Conservation (phyloP, 2,113 vertebrate genomes). For the Diphyllodes magnificus region DNA sequence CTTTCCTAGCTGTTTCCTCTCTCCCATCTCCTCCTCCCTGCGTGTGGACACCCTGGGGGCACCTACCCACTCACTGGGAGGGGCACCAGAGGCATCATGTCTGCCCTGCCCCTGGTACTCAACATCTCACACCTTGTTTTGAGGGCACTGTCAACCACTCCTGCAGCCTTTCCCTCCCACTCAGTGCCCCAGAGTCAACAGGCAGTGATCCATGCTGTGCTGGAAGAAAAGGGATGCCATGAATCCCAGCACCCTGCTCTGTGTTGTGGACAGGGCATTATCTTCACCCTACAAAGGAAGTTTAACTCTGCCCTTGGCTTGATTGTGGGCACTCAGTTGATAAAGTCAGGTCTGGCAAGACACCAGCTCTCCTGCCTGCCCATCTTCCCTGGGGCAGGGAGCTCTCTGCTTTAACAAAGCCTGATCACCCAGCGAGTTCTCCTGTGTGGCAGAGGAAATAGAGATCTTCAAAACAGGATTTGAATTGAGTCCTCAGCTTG, state of each 20-base stretch:
- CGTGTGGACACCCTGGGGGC: neutral
- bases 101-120: neutral
- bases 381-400: neutral
- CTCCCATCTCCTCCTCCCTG: neutral
- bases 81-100: neutral
- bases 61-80: neutral
- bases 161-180: neutral
- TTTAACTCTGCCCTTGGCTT: neutral
- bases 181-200: neutral
- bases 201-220: neutral
- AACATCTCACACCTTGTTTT: neutral
- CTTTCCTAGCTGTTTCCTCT: neutral
- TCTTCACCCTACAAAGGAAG: neutral
- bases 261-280: neutral
- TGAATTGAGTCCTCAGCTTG: constrained; percentile 30
- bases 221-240: neutral
- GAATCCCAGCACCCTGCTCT: neutral
- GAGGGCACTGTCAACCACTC: neutral
- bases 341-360: neutral
- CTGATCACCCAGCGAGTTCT: neutral
- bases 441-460: neutral
- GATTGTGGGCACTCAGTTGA: neutral
- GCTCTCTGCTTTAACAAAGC: neutral
- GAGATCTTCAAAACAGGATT: constrained; percentile 31
- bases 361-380: neutral